Conservation (phyloP, 2,888 invertebrate genomes). For the Zaprionus lineosus region DNA sequence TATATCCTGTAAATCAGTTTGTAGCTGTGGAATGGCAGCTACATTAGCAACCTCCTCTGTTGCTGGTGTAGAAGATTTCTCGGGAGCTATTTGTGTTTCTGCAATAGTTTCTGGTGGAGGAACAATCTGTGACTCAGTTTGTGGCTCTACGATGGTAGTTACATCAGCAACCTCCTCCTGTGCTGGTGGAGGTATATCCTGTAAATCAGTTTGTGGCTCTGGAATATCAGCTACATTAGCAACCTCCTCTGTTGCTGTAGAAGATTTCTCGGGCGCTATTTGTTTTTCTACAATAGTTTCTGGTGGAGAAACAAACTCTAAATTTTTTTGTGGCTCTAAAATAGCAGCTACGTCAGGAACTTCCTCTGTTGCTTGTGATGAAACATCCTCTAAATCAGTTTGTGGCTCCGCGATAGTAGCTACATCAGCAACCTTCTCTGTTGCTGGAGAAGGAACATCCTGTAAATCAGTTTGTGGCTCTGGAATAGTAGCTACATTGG, state of each 20-base stretch:
- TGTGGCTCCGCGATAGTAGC: background rate
- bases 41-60: background rate
- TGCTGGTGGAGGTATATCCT: too few species aligned
- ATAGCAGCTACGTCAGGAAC: background rate
- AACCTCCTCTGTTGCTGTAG: background rate
- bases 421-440: background rate
- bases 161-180: background rate
- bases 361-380: background rate
- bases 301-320: too few species aligned
- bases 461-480: background rate
- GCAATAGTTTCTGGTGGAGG: background rate
- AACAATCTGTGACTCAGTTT: background rate
- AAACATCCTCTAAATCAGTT: background rate
- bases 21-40: background rate
- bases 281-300: background rate
- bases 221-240: too few species aligned
- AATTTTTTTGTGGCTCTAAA: background rate
- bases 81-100: background rate
- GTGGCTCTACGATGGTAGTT: background rate
- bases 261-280: background rate
- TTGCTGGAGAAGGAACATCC: constrained; percentile 1
- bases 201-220: too few species aligned
- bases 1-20: background rate
- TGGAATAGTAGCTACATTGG: too few species aligned
- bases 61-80: background rate